A percentile compares a stretch with the other conserved stretches of the same genome.
phyloP scores from a whole-genome alignment of 2,888 invertebrate species.

The Nephrotoma appendiculata region DNA sequence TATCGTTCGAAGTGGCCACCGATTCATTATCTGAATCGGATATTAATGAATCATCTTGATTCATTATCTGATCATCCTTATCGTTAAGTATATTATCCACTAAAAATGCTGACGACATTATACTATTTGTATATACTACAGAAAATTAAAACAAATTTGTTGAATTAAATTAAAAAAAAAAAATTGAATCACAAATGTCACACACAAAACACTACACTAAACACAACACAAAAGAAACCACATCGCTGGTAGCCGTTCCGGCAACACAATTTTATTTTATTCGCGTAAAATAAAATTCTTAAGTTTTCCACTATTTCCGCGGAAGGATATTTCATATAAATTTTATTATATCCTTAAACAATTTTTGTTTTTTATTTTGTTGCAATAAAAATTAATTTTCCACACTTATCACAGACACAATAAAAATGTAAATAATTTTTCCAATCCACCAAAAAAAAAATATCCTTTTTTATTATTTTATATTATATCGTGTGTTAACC shows the following conservation, averaged over 20 bases:
- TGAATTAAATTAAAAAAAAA: neutral
- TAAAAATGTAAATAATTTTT: neutral
- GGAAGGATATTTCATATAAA: neutral
- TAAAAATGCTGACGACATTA: conserved; percentile 30
- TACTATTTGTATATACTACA: neutral
- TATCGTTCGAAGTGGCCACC: conserved; percentile 19
- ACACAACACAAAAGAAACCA: neutral
- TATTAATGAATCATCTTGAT: conserved; percentile 16
- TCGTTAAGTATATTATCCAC: conserved; percentile 30
- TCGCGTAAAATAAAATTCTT: neutral
- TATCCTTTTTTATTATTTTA: neutral
- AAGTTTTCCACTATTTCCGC: neutral
- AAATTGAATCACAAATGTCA: neutral
- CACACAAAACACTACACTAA: neutral
- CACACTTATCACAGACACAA: neutral
- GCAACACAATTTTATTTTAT: neutral
- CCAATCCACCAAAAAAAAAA: neutral
- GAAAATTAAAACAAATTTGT: neutral
- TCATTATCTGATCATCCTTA: conserved; percentile 18
- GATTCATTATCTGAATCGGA: conserved; percentile 16
- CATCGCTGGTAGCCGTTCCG: neutral
- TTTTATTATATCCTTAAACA: neutral
- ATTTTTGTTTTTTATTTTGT: neutral
- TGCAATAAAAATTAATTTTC: neutral
- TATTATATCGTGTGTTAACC: neutral